Evolutionary conservation across 2,113 vertebrate genomes (phyloP).

Genomic region (Lichenostomus cassidix): DNA sequence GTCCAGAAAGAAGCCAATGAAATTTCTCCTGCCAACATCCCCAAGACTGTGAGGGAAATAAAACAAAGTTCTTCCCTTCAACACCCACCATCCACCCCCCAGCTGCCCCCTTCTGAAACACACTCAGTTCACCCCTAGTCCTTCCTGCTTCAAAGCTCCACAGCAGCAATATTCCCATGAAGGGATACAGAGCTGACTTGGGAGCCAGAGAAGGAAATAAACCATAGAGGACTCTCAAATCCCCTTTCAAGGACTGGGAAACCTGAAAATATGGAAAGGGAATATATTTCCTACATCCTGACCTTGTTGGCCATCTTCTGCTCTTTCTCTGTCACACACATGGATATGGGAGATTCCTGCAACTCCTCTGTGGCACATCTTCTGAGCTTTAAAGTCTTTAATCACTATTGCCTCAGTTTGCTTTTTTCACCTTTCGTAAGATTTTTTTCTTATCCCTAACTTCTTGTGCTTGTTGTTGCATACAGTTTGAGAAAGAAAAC

Average conservation of each 20-base stretch:
- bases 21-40: background rate
- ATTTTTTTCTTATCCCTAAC: background rate
- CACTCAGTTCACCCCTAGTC: background rate
- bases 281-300: background rate
- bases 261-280: background rate
- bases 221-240: background rate
- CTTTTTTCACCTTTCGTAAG: background rate
- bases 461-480: background rate
- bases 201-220: background rate
- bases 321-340: background rate
- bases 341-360: no score
- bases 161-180: background rate
- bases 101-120: background rate
- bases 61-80: background rate
- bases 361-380: background rate
- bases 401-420: background rate
- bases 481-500: background rate
- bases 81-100: background rate
- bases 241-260: background rate
- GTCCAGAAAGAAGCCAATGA: background rate
- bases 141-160: background rate
- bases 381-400: background rate
- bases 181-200: background rate
- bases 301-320: background rate
- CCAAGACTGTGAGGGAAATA: background rate